Percentiles rank a stretch among this genome's conserved stretches.
phyloP scores from a whole-genome alignment of 1,140 invertebrate genomes.

The Musca vetustissima region DNA sequence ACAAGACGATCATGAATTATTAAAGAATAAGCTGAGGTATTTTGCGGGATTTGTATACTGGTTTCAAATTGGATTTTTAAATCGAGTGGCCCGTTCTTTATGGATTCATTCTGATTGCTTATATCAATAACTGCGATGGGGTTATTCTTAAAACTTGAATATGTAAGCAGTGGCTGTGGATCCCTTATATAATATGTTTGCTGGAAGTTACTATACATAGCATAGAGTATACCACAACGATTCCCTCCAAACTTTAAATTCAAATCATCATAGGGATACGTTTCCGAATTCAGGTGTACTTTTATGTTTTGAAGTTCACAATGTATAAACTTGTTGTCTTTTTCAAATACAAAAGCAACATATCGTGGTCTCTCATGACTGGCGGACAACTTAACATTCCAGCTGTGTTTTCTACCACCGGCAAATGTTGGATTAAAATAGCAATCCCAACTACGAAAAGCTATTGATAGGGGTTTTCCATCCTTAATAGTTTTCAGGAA shows the following conservation, averaged over 20 bases:
- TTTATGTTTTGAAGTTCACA: conserved; percentile 34
- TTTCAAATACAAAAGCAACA: background rate
- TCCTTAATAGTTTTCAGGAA: conserved; percentile 12
- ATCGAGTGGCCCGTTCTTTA: conserved; percentile 36
- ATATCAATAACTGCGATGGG: conserved; percentile 35
- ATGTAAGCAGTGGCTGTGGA: background rate
- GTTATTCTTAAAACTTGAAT: background rate
- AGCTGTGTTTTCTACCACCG: background rate
- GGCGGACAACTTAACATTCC: conserved; percentile 3
- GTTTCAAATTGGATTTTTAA: conserved; percentile 39
- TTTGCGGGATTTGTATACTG: conserved; percentile 27
- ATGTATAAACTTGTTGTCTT: conserved; percentile 22
- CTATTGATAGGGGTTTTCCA: conserved; percentile 5
- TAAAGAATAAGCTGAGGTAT: conserved; percentile 39
- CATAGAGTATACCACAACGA: conserved; percentile 23
- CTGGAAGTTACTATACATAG: conserved; percentile 27
- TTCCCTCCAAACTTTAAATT: conserved; percentile 30
- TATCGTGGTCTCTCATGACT: background rate
- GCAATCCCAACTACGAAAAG: conserved; percentile 25
- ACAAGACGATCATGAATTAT: conserved; percentile 39
- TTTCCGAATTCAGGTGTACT: conserved; percentile 38
- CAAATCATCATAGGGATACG: conserved; percentile 45
- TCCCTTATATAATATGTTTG: conserved; percentile 29
- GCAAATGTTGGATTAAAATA: conserved; percentile 12
- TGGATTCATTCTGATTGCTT: conserved; percentile 36